These are phyloP conservation scores for Heteromormyrus szaboi DNA, from an alignment of 2,797 vertebrate genomes.

Conservation along the genomic window DNA sequence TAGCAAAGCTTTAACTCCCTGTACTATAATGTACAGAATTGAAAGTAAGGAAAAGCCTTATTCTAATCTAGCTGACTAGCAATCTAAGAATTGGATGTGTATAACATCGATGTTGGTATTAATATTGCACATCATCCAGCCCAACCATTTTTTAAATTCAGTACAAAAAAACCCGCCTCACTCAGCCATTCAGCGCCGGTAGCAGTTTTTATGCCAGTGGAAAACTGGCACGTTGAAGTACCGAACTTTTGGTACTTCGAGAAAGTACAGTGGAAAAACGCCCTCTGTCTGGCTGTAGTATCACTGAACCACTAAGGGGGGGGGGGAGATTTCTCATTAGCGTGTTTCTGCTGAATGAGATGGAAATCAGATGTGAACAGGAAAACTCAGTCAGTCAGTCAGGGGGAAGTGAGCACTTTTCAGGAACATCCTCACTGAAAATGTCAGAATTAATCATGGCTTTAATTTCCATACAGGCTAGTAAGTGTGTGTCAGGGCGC, in stretches of 20 bases:
- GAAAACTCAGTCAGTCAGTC: background rate
- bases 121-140: background rate
- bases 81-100: background rate
- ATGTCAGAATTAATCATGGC: slow-evolving; percentile 39
- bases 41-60: background rate
- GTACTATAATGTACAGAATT: background rate
- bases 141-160: background rate
- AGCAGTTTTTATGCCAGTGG: background rate
- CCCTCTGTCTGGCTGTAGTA: background rate
- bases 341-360: background rate
- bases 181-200: background rate
- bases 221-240: background rate
- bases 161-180: background rate
- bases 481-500: slow-evolving; percentile 36
- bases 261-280: background rate
- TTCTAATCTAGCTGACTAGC: background rate
- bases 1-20: background rate
- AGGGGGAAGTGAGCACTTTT: background rate
- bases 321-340: background rate
- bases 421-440: slow-evolving; percentile 14
- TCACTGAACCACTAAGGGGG: background rate
- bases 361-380: slow-evolving; percentile 4
- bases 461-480: slow-evolving; percentile 39
- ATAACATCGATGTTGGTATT: background rate
- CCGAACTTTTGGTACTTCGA: background rate